Percentiles rank a stretch among this genome's conserved stretches.
These are phyloP conservation scores for Oceanodroma tethys DNA, from an alignment of 2,113 vertebrate genomes.

Conservation along the genomic window DNA sequence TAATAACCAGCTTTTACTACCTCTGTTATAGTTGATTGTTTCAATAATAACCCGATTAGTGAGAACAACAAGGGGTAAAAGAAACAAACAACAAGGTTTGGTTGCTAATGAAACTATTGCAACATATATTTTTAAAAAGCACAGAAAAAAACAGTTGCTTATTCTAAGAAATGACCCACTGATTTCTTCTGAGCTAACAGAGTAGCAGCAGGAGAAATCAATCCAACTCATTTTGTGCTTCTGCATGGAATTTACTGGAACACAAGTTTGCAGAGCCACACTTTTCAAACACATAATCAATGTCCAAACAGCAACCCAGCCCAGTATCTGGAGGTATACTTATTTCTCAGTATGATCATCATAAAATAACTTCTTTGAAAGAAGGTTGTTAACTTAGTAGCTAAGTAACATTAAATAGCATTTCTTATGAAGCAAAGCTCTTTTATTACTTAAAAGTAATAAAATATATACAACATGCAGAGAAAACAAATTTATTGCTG, in stretches of 20 bases:
- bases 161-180: neutral
- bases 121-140: neutral
- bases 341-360: neutral
- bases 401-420: neutral
- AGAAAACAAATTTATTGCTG: neutral
- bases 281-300: constrained; percentile 50
- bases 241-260: constrained; percentile 15
- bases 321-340: constrained; percentile 41
- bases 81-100: neutral
- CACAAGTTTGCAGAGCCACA: neutral
- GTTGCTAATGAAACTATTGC: neutral
- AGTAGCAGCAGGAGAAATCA: neutral
- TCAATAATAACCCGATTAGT: neutral
- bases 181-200: neutral
- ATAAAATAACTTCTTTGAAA: constrained; percentile 14
- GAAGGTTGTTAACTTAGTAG: neutral
- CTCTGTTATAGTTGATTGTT: neutral
- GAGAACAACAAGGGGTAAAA: neutral
- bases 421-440: neutral
- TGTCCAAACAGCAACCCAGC: constrained; percentile 27
- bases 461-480: neutral
- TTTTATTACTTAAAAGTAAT: neutral
- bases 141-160: neutral
- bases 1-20: neutral
- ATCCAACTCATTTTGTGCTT: neutral